phyloP scores from a whole-genome alignment of 2,113 vertebrate genomes.

The Pluvialis apricaria region DNA sequence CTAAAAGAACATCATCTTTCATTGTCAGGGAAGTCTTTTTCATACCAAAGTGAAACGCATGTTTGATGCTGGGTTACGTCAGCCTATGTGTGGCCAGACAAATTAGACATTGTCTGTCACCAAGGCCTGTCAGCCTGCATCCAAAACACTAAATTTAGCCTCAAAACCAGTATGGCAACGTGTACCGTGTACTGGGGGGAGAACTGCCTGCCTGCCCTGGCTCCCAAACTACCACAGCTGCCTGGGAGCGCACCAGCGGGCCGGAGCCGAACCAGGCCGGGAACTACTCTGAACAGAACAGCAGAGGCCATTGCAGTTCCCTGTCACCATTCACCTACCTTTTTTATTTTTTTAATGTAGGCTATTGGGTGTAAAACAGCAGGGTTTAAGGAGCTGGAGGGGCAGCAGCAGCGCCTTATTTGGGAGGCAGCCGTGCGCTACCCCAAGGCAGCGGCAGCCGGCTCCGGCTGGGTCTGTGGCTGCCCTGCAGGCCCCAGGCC shows the following conservation, averaged over 20 bases:
- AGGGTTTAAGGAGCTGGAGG: not conserved
- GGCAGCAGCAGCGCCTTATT: not conserved
- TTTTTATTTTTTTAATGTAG: not conserved
- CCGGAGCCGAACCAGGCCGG: rapidly evolving
- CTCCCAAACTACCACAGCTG: not conserved
- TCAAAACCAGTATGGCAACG: not conserved
- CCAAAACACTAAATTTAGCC: not conserved
- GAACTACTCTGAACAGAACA: not conserved
- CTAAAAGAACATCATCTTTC: not conserved
- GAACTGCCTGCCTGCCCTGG: too few species aligned
- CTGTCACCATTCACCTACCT: too few species aligned
- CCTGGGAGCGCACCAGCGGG: rapidly evolving
- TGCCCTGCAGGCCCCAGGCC: too few species aligned
- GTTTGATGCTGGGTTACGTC: not conserved
- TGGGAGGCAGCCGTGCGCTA: rapidly evolving
- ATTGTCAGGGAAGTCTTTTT: not conserved
- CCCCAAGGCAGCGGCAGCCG: too few species aligned
- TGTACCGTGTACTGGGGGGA: too few species aligned
- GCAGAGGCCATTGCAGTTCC: not conserved
- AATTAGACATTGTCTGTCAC: not conserved
- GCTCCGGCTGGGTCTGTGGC: not conserved
- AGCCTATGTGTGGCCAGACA: not conserved
- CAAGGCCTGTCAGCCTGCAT: not conserved
- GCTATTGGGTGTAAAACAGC: not conserved
- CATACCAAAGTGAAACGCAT: not conserved